Evolutionary conservation across 1,140 invertebrate species (phyloP).

Genomic region (Euwallacea fornicatus): DNA sequence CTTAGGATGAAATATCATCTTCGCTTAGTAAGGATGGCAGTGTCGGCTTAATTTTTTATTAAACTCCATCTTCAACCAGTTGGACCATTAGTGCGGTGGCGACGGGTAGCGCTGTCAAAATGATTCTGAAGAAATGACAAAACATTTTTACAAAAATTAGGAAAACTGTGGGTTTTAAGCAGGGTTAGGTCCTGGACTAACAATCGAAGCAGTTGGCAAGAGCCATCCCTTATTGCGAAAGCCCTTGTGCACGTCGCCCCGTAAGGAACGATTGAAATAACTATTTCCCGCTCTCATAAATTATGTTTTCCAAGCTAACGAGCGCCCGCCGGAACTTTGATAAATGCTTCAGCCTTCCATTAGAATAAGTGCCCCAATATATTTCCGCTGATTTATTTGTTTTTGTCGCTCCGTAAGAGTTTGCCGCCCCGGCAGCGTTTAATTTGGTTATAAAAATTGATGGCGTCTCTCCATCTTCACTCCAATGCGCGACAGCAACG

Average conservation of each 20-base stretch:
- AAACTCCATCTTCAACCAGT: no score
- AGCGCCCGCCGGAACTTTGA: constrained; percentile 45
- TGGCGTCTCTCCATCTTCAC: constrained; percentile 11
- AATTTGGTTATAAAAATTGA: constrained; percentile 34
- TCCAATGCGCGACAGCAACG: neutral
- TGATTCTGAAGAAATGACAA: no score
- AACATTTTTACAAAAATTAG: no score
- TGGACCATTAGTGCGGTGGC: no score
- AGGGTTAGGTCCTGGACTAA: no score
- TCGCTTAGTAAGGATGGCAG: neutral
- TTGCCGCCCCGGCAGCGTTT: constrained; percentile 18
- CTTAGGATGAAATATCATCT: constrained; percentile 6
- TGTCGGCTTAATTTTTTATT: neutral
- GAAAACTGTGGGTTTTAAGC: no score
- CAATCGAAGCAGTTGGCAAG: neutral
- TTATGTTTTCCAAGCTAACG: constrained; percentile 46
- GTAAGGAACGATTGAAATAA: constrained; percentile 43
- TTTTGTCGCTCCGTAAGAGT: constrained; percentile 34
- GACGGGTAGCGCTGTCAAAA: no score
- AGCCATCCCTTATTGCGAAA: neutral
- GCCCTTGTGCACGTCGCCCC: constrained; percentile 44
- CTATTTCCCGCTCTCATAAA: constrained; percentile 51
- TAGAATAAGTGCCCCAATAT: constrained; percentile 51
- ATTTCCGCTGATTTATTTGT: constrained; percentile 49
- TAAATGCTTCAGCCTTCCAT: constrained; percentile 50